Conservation (phyloP, 2,888 invertebrate genomes). For the Oligia latruncula region DNA sequence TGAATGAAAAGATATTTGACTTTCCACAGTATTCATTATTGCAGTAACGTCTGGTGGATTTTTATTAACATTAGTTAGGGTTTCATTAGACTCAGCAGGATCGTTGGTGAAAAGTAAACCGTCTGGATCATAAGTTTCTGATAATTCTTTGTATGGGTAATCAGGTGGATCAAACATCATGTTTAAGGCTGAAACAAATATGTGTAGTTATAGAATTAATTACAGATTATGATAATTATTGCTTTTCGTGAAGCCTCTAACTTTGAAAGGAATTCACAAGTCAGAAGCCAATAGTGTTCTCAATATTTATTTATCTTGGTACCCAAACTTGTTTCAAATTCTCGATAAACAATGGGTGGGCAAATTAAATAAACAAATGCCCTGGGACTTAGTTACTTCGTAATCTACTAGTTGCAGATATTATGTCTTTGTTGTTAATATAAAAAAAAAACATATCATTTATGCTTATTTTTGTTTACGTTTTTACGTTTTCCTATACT, state of each 20-base stretch:
- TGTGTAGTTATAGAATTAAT: background rate
- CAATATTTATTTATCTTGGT: background rate
- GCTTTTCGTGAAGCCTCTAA: background rate
- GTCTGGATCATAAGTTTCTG: slow-evolving; percentile 80
- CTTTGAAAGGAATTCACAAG: background rate
- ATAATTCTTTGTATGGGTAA: slow-evolving; percentile 84
- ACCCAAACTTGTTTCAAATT: background rate
- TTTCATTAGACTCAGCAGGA: slow-evolving; percentile 56
- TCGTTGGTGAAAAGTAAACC: slow-evolving; percentile 78
- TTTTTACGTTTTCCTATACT: background rate
- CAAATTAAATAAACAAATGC: background rate
- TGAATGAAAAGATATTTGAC: slow-evolving; percentile 77
- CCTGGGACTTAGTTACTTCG: background rate
- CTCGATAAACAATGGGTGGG: background rate
- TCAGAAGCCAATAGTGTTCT: background rate
- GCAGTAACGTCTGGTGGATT: slow-evolving; percentile 45
- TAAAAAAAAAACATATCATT: background rate
- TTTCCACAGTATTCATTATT: slow-evolving; percentile 73
- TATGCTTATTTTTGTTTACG: background rate
- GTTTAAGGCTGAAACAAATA: slow-evolving; percentile 64
- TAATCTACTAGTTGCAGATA: background rate
- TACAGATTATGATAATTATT: background rate
- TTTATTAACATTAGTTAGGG: slow-evolving; percentile 48
- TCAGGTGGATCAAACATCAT: slow-evolving; percentile 89
- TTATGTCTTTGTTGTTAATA: background rate